phyloP scores from a whole-genome alignment of 2,888 invertebrate genomes.

The Pandemis corylana region DNA sequence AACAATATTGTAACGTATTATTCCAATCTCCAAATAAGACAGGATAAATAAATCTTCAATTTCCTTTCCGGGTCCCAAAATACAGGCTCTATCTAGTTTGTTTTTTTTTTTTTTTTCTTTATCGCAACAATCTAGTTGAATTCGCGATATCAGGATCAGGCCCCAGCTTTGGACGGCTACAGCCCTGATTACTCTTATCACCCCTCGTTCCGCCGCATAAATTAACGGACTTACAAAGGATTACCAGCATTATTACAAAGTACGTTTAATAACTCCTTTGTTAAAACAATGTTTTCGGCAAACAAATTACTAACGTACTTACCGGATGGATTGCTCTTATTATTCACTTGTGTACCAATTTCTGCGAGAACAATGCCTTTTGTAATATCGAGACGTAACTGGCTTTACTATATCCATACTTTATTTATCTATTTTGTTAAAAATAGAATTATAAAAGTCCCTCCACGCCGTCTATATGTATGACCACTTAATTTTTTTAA shows the following conservation, averaged over 20 bases:
- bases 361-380: neutral
- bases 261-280: slow-evolving; percentile 35
- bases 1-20: neutral
- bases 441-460: no score
- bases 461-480: no score
- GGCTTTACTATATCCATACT: neutral
- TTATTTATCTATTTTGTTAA: neutral
- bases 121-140: slow-evolving; percentile 6
- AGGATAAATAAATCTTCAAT: neutral
- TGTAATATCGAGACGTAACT: neutral
- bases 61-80: neutral
- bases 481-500: no score
- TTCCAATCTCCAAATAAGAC: neutral
- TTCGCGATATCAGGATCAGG: slow-evolving; percentile 10
- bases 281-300: slow-evolving; percentile 32
- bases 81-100: no score
- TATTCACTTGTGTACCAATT: slow-evolving; percentile 1
- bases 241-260: slow-evolving; percentile 39
- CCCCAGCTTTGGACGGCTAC: slow-evolving; percentile 6
- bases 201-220: slow-evolving; percentile 35
- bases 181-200: slow-evolving; percentile 39
- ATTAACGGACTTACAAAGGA: slow-evolving; percentile 39
- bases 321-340: slow-evolving; percentile 20
- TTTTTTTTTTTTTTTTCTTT: neutral
- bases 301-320: slow-evolving; percentile 25